phyloP scores from a whole-genome alignment of 2,797 vertebrate genomes.

The Cyclura pinguis region DNA sequence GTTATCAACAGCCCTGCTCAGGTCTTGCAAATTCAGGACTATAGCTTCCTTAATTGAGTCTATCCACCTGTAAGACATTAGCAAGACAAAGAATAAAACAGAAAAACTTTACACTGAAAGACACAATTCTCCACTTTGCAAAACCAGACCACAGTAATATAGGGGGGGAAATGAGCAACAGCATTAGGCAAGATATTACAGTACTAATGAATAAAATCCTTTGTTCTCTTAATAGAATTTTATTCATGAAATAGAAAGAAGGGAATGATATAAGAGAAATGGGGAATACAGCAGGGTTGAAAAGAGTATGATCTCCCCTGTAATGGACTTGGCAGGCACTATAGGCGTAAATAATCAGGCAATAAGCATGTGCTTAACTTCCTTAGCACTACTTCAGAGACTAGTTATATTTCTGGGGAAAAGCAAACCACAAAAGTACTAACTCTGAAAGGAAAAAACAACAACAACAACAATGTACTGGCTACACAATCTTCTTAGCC shows the following conservation, averaged over 20 bases:
- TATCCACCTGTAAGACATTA: no score
- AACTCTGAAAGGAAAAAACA: background rate
- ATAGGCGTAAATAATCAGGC: background rate
- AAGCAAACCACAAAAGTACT: background rate
- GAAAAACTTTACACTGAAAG: background rate
- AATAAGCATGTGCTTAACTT: slow-evolving; percentile 3
- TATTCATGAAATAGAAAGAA: background rate
- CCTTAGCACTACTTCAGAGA: background rate
- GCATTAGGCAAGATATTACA: background rate
- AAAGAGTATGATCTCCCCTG: background rate
- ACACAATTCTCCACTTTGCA: background rate
- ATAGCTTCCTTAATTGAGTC: no score
- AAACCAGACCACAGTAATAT: slow-evolving; percentile 19
- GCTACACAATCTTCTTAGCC: background rate
- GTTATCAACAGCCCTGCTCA: no score
- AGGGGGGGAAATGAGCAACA: background rate
- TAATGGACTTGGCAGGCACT: background rate
- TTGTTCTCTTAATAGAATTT: background rate
- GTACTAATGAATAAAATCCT: slow-evolving; percentile 24
- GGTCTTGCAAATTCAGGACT: no score
- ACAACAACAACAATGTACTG: background rate
- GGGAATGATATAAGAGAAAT: background rate
- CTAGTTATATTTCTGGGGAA: background rate
- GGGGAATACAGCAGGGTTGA: background rate
- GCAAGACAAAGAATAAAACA: background rate